Conservation (phyloP, 1,140 invertebrate species). For the Globodera ellingtonae region DNA sequence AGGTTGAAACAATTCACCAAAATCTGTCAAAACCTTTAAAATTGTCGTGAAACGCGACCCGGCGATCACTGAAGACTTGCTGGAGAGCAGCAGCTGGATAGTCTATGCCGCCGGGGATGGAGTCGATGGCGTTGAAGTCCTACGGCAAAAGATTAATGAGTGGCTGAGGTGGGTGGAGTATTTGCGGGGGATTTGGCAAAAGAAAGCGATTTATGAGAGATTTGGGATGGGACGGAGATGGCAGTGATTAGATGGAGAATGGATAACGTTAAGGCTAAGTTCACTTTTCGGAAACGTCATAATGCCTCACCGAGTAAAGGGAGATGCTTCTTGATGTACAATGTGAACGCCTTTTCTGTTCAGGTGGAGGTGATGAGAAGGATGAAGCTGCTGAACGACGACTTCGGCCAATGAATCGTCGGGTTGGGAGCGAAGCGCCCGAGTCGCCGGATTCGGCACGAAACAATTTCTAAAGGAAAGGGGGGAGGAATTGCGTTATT, state of each 20-base stretch:
- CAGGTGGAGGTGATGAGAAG: neutral
- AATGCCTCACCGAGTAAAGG: neutral
- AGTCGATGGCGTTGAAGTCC: neutral
- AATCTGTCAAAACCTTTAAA: slow-evolving; percentile 5
- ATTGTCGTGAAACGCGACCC: slow-evolving; percentile 23
- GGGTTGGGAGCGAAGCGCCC: neutral
- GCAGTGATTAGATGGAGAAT: too few species aligned
- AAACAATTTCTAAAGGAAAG: neutral
- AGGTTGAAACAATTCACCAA: neutral
- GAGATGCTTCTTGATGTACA: neutral
- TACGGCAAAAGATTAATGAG: neutral
- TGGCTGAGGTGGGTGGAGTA: too few species aligned
- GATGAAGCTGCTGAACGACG: neutral
- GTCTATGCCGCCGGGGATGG: neutral
- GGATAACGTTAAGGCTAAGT: too few species aligned
- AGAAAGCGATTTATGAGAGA: neutral
- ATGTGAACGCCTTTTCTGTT: neutral
- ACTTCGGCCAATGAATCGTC: neutral
- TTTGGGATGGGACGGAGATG: neutral
- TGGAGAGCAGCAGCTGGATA: neutral
- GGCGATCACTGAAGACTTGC: neutral
- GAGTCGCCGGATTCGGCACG: neutral
- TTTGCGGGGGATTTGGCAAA: neutral
- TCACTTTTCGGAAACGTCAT: too few species aligned
- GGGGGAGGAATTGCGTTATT: too few species aligned